Evolutionary conservation across 2,797 vertebrate genomes (phyloP).

Genomic region (Peromyscus aztecus): DNA sequence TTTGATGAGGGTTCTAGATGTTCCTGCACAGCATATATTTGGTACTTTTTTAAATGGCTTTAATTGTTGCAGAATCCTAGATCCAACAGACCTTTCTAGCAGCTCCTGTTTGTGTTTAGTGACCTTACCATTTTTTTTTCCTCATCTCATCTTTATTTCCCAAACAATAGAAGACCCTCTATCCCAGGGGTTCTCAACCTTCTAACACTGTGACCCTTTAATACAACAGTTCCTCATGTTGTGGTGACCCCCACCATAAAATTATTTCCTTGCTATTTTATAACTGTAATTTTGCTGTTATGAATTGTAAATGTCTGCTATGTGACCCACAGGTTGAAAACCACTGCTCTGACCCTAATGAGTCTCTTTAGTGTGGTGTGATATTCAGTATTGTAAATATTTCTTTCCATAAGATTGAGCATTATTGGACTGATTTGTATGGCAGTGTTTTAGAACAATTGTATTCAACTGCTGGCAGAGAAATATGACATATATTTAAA

Average conservation of each 20-base stretch:
- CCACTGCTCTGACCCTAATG: neutral
- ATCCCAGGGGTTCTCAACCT: neutral
- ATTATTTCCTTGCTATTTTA: neutral
- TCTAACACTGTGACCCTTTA: neutral
- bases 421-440: slow-evolving; percentile 22
- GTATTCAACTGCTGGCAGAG: neutral
- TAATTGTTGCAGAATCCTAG: neutral
- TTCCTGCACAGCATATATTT: neutral
- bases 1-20: neutral
- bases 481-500: neutral
- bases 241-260: neutral
- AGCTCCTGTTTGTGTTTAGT: neutral
- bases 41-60: neutral
- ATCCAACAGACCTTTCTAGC: neutral
- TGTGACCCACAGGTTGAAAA: neutral
- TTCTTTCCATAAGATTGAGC: slow-evolving; percentile 1
- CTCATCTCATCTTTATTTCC: slow-evolving; percentile 11
- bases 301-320: too few species aligned
- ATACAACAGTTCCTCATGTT: neutral
- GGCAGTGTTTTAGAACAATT: neutral
- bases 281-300: neutral
- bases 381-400: neutral
- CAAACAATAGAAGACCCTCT: neutral
- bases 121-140: neutral
- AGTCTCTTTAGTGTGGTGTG: neutral